Conservation (phyloP, 2,113 vertebrate species). For the Lasiurus cinereus region DNA sequence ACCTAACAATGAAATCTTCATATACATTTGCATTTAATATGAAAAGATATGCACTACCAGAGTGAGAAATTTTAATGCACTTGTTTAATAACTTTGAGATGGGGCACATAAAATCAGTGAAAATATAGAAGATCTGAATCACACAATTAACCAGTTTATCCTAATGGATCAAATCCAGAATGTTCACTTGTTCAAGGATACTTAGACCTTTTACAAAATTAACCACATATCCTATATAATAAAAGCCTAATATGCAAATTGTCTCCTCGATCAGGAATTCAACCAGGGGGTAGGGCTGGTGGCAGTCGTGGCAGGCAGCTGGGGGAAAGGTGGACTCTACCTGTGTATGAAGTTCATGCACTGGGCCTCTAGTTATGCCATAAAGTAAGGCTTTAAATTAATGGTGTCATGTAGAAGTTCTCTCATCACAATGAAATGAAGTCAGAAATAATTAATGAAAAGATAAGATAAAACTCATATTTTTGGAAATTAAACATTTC, state of each 20-base stretch:
- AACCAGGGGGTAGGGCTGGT: no score
- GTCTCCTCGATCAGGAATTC: no score
- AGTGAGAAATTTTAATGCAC: neutral
- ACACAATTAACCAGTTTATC: neutral
- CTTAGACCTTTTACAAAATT: neutral
- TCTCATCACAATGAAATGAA: neutral
- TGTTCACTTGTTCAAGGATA: neutral
- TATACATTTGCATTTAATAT: neutral
- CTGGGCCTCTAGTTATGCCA: neutral
- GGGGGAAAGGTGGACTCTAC: no score
- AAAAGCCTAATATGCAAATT: no score
- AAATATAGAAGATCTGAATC: neutral
- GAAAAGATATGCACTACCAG: neutral
- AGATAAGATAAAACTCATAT: neutral
- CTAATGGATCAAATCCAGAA: neutral
- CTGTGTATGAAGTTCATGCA: no score
- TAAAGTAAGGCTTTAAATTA: neutral
- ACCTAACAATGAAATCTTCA: neutral
- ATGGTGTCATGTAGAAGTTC: neutral
- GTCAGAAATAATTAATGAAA: conserved; percentile 20
- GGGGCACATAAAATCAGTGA: neutral
- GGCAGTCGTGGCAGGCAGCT: no score
- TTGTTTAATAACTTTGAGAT: neutral
- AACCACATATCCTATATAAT: neutral
- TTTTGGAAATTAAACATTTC: neutral